Percentiles rank a stretch among this genome's conserved stretches.
Conservation (phyloP, 2,888 invertebrate species). For the Leistus spinibarbis region DNA sequence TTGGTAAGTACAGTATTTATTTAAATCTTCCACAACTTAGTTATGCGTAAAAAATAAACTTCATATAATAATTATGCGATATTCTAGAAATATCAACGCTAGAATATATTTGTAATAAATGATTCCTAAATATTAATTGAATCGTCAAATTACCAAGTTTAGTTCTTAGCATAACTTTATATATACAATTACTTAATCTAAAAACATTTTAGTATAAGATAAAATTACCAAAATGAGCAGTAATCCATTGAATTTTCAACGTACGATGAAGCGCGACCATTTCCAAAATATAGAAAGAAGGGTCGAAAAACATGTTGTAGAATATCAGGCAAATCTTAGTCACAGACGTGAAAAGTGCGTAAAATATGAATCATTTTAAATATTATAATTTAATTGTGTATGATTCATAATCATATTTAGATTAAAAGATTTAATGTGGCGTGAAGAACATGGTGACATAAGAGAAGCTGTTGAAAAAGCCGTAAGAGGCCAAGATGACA, state of each 20-base stretch:
- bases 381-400: too few relatives aligned
- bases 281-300: not conserved
- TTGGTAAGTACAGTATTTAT: not conserved
- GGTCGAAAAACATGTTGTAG: not conserved
- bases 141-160: too few relatives aligned
- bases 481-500: conserved; percentile 59
- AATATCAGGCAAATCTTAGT: not conserved
- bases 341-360: not conserved
- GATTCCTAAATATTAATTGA: too few relatives aligned
- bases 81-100: too few relatives aligned
- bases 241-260: not conserved
- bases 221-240: not conserved
- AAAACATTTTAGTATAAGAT: not conserved
- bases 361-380: too few relatives aligned
- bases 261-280: not conserved
- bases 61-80: too few relatives aligned
- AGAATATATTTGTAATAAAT: too few relatives aligned
- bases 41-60: too few relatives aligned
- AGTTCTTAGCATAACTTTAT: too few relatives aligned
- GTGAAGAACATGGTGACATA: conserved; percentile 62
- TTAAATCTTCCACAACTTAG: too few relatives aligned
- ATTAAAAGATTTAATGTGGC: conserved; percentile 56
- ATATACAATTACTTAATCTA: too few relatives aligned
- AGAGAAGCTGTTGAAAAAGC: conserved; percentile 62
- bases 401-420: conserved; percentile 47